A percentile compares a stretch with the other conserved stretches of the same genome.
Evolutionary conservation across 1,140 invertebrate genomes (phyloP).

Genomic region (Triops longicaudatus): DNA sequence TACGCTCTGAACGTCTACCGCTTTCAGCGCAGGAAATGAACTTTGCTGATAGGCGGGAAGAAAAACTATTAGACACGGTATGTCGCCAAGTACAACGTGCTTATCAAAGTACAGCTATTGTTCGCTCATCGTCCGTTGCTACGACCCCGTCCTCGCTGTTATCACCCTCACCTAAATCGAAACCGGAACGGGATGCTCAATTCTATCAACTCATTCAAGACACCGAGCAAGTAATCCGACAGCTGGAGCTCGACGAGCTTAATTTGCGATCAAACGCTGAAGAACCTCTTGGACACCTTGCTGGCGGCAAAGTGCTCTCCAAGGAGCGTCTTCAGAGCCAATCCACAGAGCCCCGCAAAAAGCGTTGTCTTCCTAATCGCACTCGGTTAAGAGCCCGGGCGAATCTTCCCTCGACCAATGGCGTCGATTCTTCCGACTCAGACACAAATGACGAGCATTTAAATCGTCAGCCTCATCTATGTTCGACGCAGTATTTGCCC

Average conservation of each 20-base stretch:
- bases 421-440: background rate
- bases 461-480: background rate
- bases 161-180: background rate
- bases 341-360: background rate
- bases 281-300: constrained; percentile 17
- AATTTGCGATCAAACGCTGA: background rate
- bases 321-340: background rate
- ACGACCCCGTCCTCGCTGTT: background rate
- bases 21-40: background rate
- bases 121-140: background rate
- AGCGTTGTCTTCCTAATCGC: background rate
- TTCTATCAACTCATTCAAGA: constrained; percentile 20
- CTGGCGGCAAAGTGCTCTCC: background rate
- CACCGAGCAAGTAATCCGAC: constrained; percentile 23
- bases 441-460: background rate
- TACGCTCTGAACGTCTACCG: background rate
- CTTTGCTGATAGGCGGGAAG: background rate
- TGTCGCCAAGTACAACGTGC: background rate
- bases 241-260: constrained; percentile 26
- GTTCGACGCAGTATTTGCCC: background rate
- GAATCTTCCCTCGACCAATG: background rate
- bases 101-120: background rate
- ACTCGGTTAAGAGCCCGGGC: background rate
- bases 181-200: constrained; percentile 1
- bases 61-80: background rate